Evolutionary conservation across 1,140 invertebrate genomes (phyloP), one percentile per base, ranked within the genome.

Genomic region (Asobara japonica): DNA sequence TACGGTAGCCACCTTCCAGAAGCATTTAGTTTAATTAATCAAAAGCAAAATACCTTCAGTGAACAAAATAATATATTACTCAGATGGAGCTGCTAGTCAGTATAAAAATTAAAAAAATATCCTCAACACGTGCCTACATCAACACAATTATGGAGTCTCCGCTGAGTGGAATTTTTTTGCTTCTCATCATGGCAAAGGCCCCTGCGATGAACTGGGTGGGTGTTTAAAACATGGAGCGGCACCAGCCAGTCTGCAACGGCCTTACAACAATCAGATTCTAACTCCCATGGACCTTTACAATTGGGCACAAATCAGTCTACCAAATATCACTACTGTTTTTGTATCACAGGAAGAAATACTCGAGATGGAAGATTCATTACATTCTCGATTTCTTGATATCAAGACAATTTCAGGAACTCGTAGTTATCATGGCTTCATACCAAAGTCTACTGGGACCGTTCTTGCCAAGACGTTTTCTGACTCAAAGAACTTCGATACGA

Each of bases 81-180:
- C 25, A 5, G 61, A 65, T 38, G 38, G 69, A 10, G 61, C 69
- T 25, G 16, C 16, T 25, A n/a, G 25, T 16, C 60, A 71, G 22
- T 71, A 71, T 65, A 71, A 71, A 51, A 69, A 69, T 69, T 30
- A 51, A 4, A 60, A 60, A 25, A 51, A 69, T 11, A 61, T 69
- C 22, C 29, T 22, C 1, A 69, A 60, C 36, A 11, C 60, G 2
- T 18, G 27, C 13, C 29, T 60, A 33, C 51, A 69, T 48, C 30
- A 69, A 61, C 31, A 25, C 45, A 71, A 77, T 73, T 77, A 75
- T 65, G 25, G 65, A 62, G 36, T 75, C 20, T 38, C 68, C 51
- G 70, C 74, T 29, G 70, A 73, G 25, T 84, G 82, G 81, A n/a
- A 75, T 61, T 82, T 79, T 67, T 80, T 72, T 74, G 79, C 80